Conservation (phyloP, 2,888 invertebrate species). For the Kryphioiulus occultus region DNA sequence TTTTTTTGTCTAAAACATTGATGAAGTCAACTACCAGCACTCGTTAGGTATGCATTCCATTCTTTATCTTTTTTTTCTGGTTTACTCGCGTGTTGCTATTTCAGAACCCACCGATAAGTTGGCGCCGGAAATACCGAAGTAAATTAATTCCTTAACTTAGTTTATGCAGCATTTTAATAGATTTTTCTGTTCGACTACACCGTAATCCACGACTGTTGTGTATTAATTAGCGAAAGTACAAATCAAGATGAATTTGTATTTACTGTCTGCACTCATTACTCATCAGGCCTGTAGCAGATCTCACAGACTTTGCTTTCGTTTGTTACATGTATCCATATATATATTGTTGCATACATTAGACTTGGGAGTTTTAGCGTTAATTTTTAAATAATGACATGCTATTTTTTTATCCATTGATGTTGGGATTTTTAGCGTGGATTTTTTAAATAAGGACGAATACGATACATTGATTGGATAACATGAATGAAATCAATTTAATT, state of each 20-base stretch:
- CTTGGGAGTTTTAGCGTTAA: too few relatives aligned
- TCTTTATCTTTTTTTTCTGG: constrained; percentile 6
- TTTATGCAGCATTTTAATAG: background rate
- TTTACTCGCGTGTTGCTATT: background rate
- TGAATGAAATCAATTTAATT: too few relatives aligned
- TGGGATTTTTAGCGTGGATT: too few relatives aligned
- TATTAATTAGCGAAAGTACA: background rate
- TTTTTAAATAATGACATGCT: too few relatives aligned
- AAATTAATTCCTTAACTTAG: background rate
- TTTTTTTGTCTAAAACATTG: constrained; percentile 2
- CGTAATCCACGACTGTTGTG: background rate
- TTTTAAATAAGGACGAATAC: too few relatives aligned
- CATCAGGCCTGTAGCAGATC: too few relatives aligned
- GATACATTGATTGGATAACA: too few relatives aligned
- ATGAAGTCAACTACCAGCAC: background rate
- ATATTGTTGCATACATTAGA: too few relatives aligned
- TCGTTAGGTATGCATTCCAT: constrained; percentile 11
- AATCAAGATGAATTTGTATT: background rate
- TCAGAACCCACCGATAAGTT: background rate
- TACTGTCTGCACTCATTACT: background rate
- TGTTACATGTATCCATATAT: too few relatives aligned
- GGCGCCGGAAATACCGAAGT: constrained; percentile 24
- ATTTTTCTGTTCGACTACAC: background rate
- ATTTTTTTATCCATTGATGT: too few relatives aligned
- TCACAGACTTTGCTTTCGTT: too few relatives aligned